Conservation (phyloP, 2,113 vertebrate species). For the Egretta garzetta region DNA sequence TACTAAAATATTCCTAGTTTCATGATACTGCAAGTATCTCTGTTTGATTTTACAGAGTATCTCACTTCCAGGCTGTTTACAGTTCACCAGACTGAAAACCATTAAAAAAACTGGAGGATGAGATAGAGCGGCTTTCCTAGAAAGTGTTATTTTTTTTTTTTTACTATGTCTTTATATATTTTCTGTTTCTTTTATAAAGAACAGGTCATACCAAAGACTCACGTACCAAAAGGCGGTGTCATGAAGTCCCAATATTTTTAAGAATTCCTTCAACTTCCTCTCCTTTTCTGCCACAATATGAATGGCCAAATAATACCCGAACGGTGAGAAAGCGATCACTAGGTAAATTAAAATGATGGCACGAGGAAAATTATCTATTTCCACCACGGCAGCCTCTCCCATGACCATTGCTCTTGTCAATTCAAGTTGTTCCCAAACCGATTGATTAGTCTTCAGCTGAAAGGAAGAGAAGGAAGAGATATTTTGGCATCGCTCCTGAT, state of each 20-base stretch:
- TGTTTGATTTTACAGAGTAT: not conserved
- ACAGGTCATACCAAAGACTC: not conserved
- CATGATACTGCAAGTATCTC: not conserved
- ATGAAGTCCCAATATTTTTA: conserved; percentile 95
- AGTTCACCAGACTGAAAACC: not conserved
- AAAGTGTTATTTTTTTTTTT: not conserved
- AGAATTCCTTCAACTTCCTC: conserved; percentile 91
- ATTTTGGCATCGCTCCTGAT: not conserved
- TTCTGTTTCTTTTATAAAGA: not conserved
- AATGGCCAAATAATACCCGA: conserved; percentile 94
- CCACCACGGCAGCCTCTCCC: conserved; percentile 89
- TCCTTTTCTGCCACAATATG: conserved; percentile 98
- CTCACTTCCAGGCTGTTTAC: not conserved
- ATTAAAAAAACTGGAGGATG: not conserved
- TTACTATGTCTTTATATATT: not conserved
- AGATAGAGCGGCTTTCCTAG: not conserved
- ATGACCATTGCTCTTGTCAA: conserved; percentile 85
- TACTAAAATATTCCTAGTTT: not conserved
- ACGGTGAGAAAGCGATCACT: conserved; percentile 94
- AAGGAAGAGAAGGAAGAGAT: not conserved
- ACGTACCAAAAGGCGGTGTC: conserved; percentile 95
- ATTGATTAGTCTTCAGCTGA: conserved; percentile 91
- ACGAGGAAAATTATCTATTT: conserved; percentile 91
- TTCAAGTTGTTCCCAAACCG: conserved; percentile 84
- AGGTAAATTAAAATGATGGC: conserved; percentile 95